A percentile compares a stretch with the other conserved stretches of the same genome.
phyloP scores from a whole-genome alignment of 64 coral and sea anemone genomes.

The Montipora efflorescens region DNA sequence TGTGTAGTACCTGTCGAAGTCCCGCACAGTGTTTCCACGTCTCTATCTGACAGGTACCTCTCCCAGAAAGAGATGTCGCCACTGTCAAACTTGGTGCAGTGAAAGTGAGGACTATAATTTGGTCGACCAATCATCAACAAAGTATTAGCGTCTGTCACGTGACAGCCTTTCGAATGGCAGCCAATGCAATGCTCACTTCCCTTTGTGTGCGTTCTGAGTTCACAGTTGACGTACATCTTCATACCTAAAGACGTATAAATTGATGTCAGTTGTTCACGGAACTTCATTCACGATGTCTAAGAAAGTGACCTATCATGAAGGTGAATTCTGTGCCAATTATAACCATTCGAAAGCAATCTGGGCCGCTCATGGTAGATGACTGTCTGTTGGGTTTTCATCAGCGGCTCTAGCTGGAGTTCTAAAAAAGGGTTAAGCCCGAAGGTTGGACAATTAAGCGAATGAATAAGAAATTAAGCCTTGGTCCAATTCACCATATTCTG shows the following conservation, averaged over 20 bases:
- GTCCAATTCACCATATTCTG: too few relatives aligned
- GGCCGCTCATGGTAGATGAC: too few relatives aligned
- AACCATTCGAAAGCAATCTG: neutral
- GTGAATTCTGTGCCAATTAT: neutral
- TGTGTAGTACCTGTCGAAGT: constrained; percentile 43
- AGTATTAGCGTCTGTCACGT: constrained; percentile 89
- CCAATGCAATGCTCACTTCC: constrained; percentile 88
- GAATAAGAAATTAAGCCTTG: too few relatives aligned
- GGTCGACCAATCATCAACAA: constrained; percentile 89
- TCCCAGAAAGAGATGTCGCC: constrained; percentile 95
- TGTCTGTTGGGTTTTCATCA: too few relatives aligned
- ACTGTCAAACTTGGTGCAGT: constrained; percentile 95
- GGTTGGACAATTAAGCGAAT: too few relatives aligned
- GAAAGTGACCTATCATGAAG: neutral
- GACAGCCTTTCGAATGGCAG: constrained; percentile 92
- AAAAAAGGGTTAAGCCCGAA: neutral
- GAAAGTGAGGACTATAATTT: constrained; percentile 91
- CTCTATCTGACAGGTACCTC: constrained; percentile 74
- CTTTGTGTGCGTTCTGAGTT: constrained; percentile 74
- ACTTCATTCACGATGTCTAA: neutral
- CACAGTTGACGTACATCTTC: constrained; percentile 94
- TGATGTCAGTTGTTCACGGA: neutral
- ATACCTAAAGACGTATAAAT: constrained; percentile 63
- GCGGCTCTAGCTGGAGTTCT: too few relatives aligned
- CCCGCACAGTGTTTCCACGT: constrained; percentile 87